A percentile compares a stretch with the other conserved stretches of the same genome.
Evolutionary conservation across 2,888 invertebrate genomes (phyloP).

Genomic region (Polymixis flavicincta): DNA sequence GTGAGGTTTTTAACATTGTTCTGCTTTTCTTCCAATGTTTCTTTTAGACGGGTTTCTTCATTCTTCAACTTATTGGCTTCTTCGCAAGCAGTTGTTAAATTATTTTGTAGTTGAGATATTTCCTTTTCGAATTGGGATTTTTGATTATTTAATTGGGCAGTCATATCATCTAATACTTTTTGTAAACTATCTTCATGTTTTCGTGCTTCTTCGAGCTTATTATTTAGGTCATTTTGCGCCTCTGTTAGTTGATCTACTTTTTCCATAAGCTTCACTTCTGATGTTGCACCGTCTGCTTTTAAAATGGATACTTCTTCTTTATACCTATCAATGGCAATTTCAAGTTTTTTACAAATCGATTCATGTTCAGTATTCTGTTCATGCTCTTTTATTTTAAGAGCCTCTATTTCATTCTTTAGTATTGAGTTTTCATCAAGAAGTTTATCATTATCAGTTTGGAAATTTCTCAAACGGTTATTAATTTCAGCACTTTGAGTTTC

Average conservation of each 20-base stretch:
- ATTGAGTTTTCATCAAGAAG: constrained; percentile 85
- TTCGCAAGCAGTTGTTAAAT: constrained; percentile 74
- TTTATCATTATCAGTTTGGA: constrained; percentile 81
- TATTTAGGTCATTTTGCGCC: constrained; percentile 87
- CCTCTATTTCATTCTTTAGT: constrained; percentile 84
- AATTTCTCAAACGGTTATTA: constrained; percentile 76
- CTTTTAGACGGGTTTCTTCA: constrained; percentile 76
- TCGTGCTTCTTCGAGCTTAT: constrained; percentile 87
- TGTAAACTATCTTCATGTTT: constrained; percentile 88
- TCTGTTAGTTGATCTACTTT: constrained; percentile 87
- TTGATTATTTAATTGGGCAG: constrained; percentile 84
- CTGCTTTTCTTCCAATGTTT: constrained; percentile 82
- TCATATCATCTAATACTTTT: constrained; percentile 85
- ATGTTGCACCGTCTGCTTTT: constrained; percentile 85
- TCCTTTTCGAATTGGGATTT: constrained; percentile 84
- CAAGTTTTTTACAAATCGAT: constrained; percentile 81
- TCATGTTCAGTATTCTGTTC: constrained; percentile 82
- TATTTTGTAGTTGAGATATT: constrained; percentile 78
- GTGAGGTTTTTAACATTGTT: constrained; percentile 82
- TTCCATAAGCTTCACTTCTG: constrained; percentile 87
- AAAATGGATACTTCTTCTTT: constrained; percentile 85
- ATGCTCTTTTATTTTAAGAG: constrained; percentile 82
- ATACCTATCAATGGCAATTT: constrained; percentile 86
- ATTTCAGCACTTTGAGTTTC: constrained; percentile 76
- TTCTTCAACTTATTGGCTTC: constrained; percentile 77